Evolutionary conservation across 2,113 vertebrate species (phyloP).

Genomic region (Danionella cerebrum): DNA sequence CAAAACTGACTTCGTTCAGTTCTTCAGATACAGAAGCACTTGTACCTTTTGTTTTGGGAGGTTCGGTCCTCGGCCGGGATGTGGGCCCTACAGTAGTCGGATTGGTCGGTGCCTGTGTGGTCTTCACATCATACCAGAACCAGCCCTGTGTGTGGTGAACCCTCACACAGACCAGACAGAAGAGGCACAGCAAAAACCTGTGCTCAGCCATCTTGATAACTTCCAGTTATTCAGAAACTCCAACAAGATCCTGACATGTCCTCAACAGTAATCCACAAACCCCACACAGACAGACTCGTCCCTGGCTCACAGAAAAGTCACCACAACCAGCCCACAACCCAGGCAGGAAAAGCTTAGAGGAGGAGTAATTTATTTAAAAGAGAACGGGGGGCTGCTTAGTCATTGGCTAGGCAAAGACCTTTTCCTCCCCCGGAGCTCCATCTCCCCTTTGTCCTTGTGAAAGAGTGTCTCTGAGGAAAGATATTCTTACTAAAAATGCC

Average conservation of each 20-base stretch:
- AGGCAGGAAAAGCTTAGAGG: slow-evolving; percentile 52
- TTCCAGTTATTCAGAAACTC: slow-evolving; percentile 38
- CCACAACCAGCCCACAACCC: slow-evolving; percentile 44
- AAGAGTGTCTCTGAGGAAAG: slow-evolving; percentile 54
- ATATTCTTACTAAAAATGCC: slow-evolving; percentile 54
- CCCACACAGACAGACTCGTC: slow-evolving; percentile 34
- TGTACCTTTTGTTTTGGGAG: slow-evolving; percentile 21
- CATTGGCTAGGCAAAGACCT: slow-evolving; percentile 53
- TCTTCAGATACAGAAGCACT: slow-evolving; percentile 10
- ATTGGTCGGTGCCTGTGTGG: slow-evolving; percentile 19
- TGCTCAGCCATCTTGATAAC: slow-evolving; percentile 49
- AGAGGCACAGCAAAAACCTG: slow-evolving; percentile 44
- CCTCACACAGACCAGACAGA: slow-evolving; percentile 58
- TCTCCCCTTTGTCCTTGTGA: slow-evolving; percentile 61
- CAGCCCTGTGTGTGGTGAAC: slow-evolving; percentile 49
- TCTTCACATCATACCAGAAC: slow-evolving; percentile 44
- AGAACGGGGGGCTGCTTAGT: slow-evolving; percentile 40
- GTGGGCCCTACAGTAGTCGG: slow-evolving; percentile 32
- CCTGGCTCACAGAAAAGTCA: slow-evolving; percentile 43
- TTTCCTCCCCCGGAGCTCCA: slow-evolving; percentile 50
- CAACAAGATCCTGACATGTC: slow-evolving; percentile 25
- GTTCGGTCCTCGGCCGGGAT: slow-evolving; percentile 11
- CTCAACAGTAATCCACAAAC: slow-evolving; percentile 27
- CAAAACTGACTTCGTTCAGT: slow-evolving; percentile 27
- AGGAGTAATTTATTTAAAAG: slow-evolving; percentile 58